These are phyloP conservation scores for Esox niger DNA, from an alignment of 2,113 vertebrate species.

Conservation along the genomic window DNA sequence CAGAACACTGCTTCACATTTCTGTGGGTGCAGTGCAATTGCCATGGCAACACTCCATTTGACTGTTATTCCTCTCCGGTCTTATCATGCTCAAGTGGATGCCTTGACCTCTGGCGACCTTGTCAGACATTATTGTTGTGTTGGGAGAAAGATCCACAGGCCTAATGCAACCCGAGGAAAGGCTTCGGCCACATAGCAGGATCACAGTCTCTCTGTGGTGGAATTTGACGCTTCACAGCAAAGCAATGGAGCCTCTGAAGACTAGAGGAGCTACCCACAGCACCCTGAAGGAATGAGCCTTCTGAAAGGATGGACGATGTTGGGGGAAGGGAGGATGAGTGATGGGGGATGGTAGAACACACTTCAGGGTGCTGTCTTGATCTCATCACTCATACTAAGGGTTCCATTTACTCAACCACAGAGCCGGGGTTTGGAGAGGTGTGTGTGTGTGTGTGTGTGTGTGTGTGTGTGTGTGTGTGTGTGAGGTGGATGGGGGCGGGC, in stretches of 20 bases:
- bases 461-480: no score
- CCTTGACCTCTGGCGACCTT: slow-evolving; percentile 51
- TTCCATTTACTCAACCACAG: slow-evolving; percentile 66
- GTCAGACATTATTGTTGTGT: slow-evolving; percentile 48
- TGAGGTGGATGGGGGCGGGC: not conserved
- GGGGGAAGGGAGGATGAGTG: slow-evolving; percentile 13
- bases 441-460: no score
- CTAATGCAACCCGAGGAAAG: slow-evolving; percentile 28
- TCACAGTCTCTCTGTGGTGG: slow-evolving; percentile 43
- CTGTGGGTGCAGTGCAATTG: slow-evolving; percentile 11
- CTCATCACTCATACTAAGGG: slow-evolving; percentile 70
- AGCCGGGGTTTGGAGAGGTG: not conserved
- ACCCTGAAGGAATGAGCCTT: slow-evolving; percentile 33
- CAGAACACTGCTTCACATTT: not conserved
- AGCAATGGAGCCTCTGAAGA: slow-evolving; percentile 44
- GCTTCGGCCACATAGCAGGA: slow-evolving; percentile 33
- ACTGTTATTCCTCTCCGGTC: slow-evolving; percentile 24
- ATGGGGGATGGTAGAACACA: slow-evolving; percentile 29
- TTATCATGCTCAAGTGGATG: slow-evolving; percentile 28
- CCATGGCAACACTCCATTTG: slow-evolving; percentile 38
- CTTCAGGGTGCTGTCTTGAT: slow-evolving; percentile 60
- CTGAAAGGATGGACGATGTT: slow-evolving; percentile 14
- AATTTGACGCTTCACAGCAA: slow-evolving; percentile 46
- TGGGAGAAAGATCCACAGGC: slow-evolving; percentile 15
- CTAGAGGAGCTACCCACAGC: slow-evolving; percentile 32